These are phyloP conservation scores for Epistrophe eligans DNA, from an alignment of 2,888 invertebrate species.

Conservation along the genomic window DNA sequence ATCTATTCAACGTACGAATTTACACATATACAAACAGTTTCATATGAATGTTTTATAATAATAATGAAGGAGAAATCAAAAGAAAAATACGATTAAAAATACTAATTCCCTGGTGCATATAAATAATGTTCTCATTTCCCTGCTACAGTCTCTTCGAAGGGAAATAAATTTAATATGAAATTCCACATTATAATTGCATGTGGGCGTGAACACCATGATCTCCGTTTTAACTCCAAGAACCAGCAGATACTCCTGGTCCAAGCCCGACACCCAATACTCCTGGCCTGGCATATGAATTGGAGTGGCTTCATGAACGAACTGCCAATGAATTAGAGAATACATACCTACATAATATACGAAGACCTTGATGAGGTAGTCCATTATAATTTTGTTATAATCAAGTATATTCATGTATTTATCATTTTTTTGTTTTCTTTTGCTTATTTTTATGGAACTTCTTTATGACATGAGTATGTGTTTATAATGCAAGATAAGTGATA, in stretches of 20 bases:
- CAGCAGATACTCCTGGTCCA: conserved; percentile 44
- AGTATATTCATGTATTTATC: conserved; percentile 61
- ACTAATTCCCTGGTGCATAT: conserved; percentile 73
- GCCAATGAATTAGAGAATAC: conserved; percentile 67
- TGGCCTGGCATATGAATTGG: not conserved
- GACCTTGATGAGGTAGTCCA: conserved; percentile 69
- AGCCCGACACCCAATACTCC: not conserved
- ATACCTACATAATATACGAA: conserved; percentile 6
- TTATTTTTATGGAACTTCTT: conserved; percentile 34
- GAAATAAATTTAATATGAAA: conserved; percentile 75
- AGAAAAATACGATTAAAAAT: conserved; percentile 60
- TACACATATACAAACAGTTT: not conserved
- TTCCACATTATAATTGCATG: conserved; percentile 76
- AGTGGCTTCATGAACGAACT: conserved; percentile 37
- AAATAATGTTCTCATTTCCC: conserved; percentile 74
- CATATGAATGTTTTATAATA: not conserved
- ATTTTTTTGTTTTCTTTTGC: conserved; percentile 1
- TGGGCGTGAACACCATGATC: conserved; percentile 72
- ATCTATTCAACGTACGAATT: conserved; percentile 2
- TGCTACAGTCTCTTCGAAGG: conserved; percentile 58
- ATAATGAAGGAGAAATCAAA: conserved; percentile 51
- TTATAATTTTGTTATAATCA: conserved; percentile 74
- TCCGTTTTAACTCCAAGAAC: conserved; percentile 53
- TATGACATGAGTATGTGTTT: conserved; percentile 27
- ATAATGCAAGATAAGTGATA: conserved; percentile 47